A percentile compares a stretch with the other conserved stretches of the same genome.
These are phyloP conservation scores for Porites cylindrica DNA, from an alignment of 92 coral and sea anemone genomes.

Conservation along the genomic window DNA sequence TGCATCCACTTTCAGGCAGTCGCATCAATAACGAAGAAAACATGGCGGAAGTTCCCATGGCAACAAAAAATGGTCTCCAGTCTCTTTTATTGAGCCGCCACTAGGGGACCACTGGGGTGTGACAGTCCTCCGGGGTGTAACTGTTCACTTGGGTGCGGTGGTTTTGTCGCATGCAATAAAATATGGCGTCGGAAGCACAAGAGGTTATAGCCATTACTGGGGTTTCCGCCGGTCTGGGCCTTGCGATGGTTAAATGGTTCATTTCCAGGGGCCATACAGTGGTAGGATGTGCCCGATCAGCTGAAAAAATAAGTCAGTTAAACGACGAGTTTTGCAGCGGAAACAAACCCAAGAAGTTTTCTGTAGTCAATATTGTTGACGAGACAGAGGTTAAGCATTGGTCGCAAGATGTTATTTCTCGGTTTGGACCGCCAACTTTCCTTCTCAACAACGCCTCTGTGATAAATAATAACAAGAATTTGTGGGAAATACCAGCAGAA, in stretches of 20 bases:
- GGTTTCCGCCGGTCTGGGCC: constrained; percentile 78
- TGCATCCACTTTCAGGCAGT: background rate
- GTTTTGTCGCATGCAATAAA: background rate
- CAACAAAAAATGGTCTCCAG: constrained; percentile 24
- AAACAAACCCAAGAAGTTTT: constrained; percentile 62
- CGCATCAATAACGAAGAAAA: background rate
- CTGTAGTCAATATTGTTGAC: constrained; percentile 66
- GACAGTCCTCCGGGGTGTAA: no score
- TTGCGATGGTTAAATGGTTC: constrained; percentile 81
- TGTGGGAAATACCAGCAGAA: constrained; percentile 77
- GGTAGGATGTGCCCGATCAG: constrained; percentile 75
- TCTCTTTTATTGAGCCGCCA: background rate
- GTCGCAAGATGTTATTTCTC: constrained; percentile 60
- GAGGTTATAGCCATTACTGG: constrained; percentile 75
- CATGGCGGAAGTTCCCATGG: constrained; percentile 38
- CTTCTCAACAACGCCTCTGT: constrained; percentile 81
- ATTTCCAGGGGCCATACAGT: constrained; percentile 70
- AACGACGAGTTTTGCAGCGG: constrained; percentile 60
- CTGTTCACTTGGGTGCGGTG: no score
- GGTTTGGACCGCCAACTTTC: constrained; percentile 75
- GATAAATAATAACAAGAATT: constrained; percentile 43
- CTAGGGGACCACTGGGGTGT: no score
- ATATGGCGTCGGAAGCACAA: constrained; percentile 22
- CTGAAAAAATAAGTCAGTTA: constrained; percentile 59
- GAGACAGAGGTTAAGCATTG: constrained; percentile 63